phyloP scores from a whole-genome alignment of 2,888 invertebrate genomes.

The Agrotis clavis region DNA sequence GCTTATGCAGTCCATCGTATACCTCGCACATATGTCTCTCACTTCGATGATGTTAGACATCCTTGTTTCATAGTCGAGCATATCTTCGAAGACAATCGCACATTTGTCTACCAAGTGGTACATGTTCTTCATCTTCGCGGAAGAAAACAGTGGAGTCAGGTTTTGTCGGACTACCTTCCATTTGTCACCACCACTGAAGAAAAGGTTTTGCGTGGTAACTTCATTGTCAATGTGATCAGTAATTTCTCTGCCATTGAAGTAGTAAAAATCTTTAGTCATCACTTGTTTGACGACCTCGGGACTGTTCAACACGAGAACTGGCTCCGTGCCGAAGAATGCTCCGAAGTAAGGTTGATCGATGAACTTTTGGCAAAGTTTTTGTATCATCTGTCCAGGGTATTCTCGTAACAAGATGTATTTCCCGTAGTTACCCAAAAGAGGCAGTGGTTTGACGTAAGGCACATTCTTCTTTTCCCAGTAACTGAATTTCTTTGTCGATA shows the following conservation, averaged over 20 bases:
- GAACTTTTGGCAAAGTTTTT: conserved; percentile 70
- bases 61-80: not conserved
- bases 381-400: conserved; percentile 56
- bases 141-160: conserved; percentile 76
- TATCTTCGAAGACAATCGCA: not conserved
- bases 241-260: conserved; percentile 47
- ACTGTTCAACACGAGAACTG: conserved; percentile 73
- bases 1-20: not conserved
- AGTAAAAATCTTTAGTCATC: conserved; percentile 75
- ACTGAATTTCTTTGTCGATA: not conserved
- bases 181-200: conserved; percentile 63
- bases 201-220: not conserved
- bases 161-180: conserved; percentile 72
- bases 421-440: conserved; percentile 74
- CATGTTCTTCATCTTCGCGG: conserved; percentile 80
- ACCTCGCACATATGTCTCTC: not conserved
- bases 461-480: conserved; percentile 76
- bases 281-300: conserved; percentile 74
- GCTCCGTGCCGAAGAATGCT: conserved; percentile 76
- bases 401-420: conserved; percentile 69
- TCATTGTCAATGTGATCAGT: not conserved
- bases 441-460: conserved; percentile 66
- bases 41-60: conserved; percentile 9
- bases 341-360: conserved; percentile 75
- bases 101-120: conserved; percentile 61